phyloP scores from a whole-genome alignment of 2,797 vertebrate species.

The Danio kyathit region DNA sequence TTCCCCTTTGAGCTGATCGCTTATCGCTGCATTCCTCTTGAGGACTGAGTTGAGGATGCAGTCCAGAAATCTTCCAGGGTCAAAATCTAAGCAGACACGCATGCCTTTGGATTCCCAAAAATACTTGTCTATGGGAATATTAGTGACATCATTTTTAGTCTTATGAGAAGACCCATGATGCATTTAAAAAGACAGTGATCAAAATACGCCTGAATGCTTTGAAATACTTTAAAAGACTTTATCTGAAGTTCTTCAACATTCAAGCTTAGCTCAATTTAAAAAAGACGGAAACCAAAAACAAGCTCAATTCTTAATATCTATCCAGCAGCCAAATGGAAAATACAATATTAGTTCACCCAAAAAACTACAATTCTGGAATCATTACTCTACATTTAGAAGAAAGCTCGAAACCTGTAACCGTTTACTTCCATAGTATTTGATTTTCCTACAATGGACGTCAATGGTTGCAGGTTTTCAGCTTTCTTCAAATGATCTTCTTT shows the following conservation, averaged over 20 bases:
- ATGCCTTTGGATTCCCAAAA: conserved; percentile 9
- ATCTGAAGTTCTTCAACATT: background rate
- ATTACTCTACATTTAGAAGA: too few species aligned
- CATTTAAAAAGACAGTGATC: conserved; percentile 24
- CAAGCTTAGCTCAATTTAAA: background rate
- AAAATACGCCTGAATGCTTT: conserved; percentile 1
- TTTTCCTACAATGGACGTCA: too few species aligned
- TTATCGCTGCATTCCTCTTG: background rate
- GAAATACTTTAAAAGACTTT: background rate
- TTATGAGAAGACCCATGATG: background rate
- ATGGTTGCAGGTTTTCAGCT: too few species aligned
- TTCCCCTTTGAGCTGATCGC: conserved; percentile 10
- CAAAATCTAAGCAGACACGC: background rate
- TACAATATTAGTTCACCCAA: background rate
- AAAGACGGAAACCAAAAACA: background rate
- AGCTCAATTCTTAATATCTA: background rate
- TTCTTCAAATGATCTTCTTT: too few species aligned
- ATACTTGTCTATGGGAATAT: conserved; percentile 16
- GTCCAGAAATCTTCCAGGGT: conserved; percentile 3
- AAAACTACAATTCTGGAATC: background rate
- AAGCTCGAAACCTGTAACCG: too few species aligned
- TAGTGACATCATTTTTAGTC: conserved; percentile 8
- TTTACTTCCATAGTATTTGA: too few species aligned
- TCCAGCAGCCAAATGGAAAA: background rate
- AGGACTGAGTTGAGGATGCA: background rate